Conservation (phyloP, 2,888 invertebrate species). For the Bursaphelenchus okinawaensis region DNA sequence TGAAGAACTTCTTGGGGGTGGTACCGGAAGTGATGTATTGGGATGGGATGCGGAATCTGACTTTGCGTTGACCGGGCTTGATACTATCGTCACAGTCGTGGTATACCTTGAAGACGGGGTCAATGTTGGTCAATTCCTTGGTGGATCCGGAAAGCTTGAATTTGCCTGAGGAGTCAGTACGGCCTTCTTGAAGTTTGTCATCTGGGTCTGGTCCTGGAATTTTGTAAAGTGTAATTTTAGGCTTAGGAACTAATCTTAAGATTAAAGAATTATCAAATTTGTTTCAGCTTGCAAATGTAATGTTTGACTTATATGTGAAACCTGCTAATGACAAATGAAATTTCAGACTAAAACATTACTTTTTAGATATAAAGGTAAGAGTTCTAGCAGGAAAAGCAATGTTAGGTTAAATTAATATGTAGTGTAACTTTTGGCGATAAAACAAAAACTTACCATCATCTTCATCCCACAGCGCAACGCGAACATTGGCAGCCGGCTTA, state of each 20-base stretch:
- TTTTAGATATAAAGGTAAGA: not conserved
- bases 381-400: not conserved
- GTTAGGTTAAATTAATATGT: too few species aligned
- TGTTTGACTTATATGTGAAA: too few species aligned
- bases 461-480: conserved; percentile 34
- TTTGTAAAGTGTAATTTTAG: too few species aligned
- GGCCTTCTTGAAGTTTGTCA: conserved; percentile 29
- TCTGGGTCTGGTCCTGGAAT: conserved; percentile 30
- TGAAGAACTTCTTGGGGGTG: conserved; percentile 19
- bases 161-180: conserved; percentile 26
- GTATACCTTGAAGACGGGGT: conserved; percentile 30
- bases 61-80: conserved; percentile 32
- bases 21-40: conserved; percentile 25
- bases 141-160: conserved; percentile 31
- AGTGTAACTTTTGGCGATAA: too few species aligned
- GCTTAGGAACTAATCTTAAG: too few species aligned
- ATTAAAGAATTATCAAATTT: too few species aligned
- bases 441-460: conserved; percentile 24
- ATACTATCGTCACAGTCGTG: conserved; percentile 33
- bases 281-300: too few species aligned
- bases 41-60: conserved; percentile 28
- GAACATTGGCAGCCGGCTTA: conserved; percentile 33
- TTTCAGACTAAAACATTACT: too few species aligned
- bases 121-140: conserved; percentile 31
- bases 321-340: too few species aligned